Evolutionary conservation across 35 echinoderm and acorn worm genomes (phyloP), one percentile per base, ranked within the genome.

Genomic region (Holothuria glaberrima): DNA sequence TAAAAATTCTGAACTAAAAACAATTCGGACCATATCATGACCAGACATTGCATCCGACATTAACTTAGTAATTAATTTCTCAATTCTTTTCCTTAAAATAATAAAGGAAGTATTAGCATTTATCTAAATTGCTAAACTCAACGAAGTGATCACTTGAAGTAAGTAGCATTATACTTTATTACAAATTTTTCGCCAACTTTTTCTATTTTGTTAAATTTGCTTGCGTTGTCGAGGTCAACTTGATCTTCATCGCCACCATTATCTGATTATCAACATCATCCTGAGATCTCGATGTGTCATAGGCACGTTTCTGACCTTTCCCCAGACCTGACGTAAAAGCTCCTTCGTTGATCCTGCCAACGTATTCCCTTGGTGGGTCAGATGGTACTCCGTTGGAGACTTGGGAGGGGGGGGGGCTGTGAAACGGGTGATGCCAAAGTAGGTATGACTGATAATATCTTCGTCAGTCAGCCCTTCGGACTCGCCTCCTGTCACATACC

Each of bases 101-200:
- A n/a, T n/a, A n/a, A n/a, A n/a, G n/a, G n/a, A n/a, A n/a, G n/a
- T n/a, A n/a, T n/a, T n/a, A n/a, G n/a, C n/a, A n/a, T 83, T 4
- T 48, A 48, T 91, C n/a, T n/a, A n/a, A n/a, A n/a, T n/a, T n/a
- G n/a, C n/a, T n/a, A n/a, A n/a, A n/a, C n/a, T n/a, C n/a, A n/a
- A n/a, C n/a, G n/a, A n/a, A n/a, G n/a, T n/a, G n/a, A n/a, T n/a
- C n/a, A n/a, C n/a, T n/a, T n/a, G n/a, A n/a, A n/a, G n/a, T n/a
- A n/a, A n/a, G n/a, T n/a, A 92, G 90, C 82, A 18, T 86, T 36
- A 61, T 58, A 92, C 32, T 92, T 92, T 58, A 73, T 82, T 30
- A 91, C 61, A 80, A 26, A 68, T 44, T 30, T 63, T 22, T 92
- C 46, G 21, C 67, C 22, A 4, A 86, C 68, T 1, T 48, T 30